phyloP scores from a whole-genome alignment of 2,888 invertebrate genomes.

The Embidobia sp. region DNA sequence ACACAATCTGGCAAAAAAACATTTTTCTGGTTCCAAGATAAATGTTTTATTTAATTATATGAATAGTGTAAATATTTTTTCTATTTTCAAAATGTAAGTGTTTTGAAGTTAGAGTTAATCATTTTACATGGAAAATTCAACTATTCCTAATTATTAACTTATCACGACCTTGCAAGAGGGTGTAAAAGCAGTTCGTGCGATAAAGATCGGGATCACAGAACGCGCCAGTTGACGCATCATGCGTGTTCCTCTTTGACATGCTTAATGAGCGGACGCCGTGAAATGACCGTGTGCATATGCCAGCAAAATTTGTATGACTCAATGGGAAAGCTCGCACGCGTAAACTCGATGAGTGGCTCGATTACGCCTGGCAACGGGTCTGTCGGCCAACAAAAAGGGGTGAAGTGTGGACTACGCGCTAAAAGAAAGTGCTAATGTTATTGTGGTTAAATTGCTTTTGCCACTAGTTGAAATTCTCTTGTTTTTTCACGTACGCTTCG shows the following conservation, averaged over 20 bases:
- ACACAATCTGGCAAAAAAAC: no score
- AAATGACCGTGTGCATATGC: slow-evolving; percentile 58
- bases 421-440: slow-evolving; percentile 50
- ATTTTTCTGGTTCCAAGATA: no score
- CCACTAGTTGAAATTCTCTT: slow-evolving; percentile 15
- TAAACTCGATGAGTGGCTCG: slow-evolving; percentile 62
- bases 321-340: slow-evolving; percentile 71
- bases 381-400: slow-evolving; percentile 46
- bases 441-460: slow-evolving; percentile 37
- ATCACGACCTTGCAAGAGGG: slow-evolving; percentile 9
- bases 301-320: slow-evolving; percentile 66
- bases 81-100: no score
- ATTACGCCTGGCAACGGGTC: slow-evolving; percentile 44
- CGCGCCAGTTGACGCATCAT: slow-evolving; percentile 65
- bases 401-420: slow-evolving; percentile 10
- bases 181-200: slow-evolving; percentile 23
- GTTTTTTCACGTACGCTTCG: slow-evolving; percentile 1
- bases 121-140: no score
- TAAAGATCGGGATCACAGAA: slow-evolving; percentile 16
- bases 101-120: no score
- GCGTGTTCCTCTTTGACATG: slow-evolving; percentile 66
- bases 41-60: no score
- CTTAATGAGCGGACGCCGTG: slow-evolving; percentile 65
- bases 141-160: slow-evolving; percentile 11
- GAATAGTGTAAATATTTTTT: no score